phyloP scores from a whole-genome alignment of 64 coral and sea anemone genomes.

The Exaiptasia diaphana region DNA sequence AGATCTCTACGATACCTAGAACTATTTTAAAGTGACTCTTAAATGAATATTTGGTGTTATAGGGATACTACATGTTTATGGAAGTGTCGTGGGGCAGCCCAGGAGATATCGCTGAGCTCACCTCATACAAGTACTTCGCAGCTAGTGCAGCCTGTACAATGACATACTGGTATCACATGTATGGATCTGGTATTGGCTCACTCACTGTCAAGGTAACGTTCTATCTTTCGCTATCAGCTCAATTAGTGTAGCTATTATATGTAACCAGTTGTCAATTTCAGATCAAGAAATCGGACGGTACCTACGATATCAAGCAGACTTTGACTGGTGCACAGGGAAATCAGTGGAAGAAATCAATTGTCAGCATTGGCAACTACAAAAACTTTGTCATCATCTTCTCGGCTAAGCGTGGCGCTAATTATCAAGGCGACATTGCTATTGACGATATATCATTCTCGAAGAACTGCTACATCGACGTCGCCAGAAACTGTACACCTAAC shows the following conservation, averaged over 20 bases:
- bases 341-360: slow-evolving; percentile 54
- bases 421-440: slow-evolving; percentile 77
- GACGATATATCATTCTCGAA: slow-evolving; percentile 78
- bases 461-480: slow-evolving; percentile 63
- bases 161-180: slow-evolving; percentile 94
- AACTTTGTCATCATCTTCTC: slow-evolving; percentile 86
- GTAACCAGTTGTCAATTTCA: background rate
- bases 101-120: slow-evolving; percentile 82
- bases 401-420: slow-evolving; percentile 66
- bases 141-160: slow-evolving; percentile 85
- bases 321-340: slow-evolving; percentile 52
- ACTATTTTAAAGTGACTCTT: no score
- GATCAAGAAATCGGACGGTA: slow-evolving; percentile 59
- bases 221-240: background rate
- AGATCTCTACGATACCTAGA: no score
- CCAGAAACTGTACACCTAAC: slow-evolving; percentile 61
- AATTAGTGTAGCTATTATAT: background rate
- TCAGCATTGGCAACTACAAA: slow-evolving; percentile 66
- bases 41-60: no score
- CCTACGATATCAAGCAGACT: slow-evolving; percentile 5
- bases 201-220: slow-evolving; percentile 61
- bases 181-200: slow-evolving; percentile 61
- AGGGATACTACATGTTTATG: slow-evolving; percentile 98
- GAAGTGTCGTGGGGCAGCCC: slow-evolving; percentile 50
- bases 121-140: slow-evolving; percentile 79